phyloP scores from a whole-genome alignment of 2,113 vertebrate species.

The Tragelaphus buxtoni region DNA sequence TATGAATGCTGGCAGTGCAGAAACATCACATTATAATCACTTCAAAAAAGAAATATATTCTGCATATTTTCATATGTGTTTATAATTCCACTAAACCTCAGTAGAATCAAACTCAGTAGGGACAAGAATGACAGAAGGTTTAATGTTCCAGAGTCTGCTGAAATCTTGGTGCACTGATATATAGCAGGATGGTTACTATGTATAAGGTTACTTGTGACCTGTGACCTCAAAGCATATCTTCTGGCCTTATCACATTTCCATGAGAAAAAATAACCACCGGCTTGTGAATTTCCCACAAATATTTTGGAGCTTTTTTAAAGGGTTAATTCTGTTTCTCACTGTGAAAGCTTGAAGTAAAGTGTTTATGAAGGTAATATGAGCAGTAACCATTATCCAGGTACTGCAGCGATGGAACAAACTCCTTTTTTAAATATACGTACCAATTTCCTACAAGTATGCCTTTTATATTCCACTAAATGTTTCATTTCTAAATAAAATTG shows the following conservation, averaged over 20 bases:
- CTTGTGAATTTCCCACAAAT: slow-evolving; percentile 55
- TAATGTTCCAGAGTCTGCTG: slow-evolving; percentile 72
- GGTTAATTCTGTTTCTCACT: slow-evolving; percentile 63
- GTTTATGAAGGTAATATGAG: slow-evolving; percentile 18
- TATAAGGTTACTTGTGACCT: slow-evolving; percentile 75
- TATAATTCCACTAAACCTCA: slow-evolving; percentile 82
- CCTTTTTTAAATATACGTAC: background rate
- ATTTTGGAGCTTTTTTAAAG: slow-evolving; percentile 29
- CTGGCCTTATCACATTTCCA: slow-evolving; percentile 73
- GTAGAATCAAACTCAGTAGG: slow-evolving; percentile 78
- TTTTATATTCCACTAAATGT: slow-evolving; percentile 48
- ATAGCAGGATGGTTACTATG: slow-evolving; percentile 77
- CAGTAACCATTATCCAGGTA: background rate
- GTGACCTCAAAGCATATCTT: slow-evolving; percentile 73
- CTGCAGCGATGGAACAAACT: background rate
- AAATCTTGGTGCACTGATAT: slow-evolving; percentile 69
- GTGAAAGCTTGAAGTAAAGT: background rate
- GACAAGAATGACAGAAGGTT: slow-evolving; percentile 76
- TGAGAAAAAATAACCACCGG: slow-evolving; percentile 67
- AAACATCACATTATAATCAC: slow-evolving; percentile 81
- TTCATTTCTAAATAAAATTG: slow-evolving; percentile 66
- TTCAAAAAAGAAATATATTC: slow-evolving; percentile 82
- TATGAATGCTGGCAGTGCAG: slow-evolving; percentile 77
- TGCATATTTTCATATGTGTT: slow-evolving; percentile 80
- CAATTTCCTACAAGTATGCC: slow-evolving; percentile 32